Conservation (phyloP, 1,140 invertebrate genomes). For the Microplitis demolitor region DNA sequence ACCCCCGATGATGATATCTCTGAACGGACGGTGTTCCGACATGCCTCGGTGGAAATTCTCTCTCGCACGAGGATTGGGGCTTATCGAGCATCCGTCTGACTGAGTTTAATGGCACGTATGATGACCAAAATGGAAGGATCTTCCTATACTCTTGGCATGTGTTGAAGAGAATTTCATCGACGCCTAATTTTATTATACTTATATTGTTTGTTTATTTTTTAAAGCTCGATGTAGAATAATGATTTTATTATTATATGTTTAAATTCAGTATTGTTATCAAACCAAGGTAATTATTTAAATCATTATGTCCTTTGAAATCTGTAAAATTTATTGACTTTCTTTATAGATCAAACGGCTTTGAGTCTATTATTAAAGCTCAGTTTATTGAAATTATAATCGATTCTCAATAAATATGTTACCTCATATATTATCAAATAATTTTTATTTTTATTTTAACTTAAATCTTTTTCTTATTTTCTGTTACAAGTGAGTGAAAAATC, state of each 20-base stretch:
- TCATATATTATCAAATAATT: no score
- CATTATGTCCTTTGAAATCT: background rate
- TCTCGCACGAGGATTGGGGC: slow-evolving; percentile 28
- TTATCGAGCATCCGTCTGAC: slow-evolving; percentile 33
- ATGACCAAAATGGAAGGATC: slow-evolving; percentile 27
- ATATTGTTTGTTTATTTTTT: background rate
- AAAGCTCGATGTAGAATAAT: no score
- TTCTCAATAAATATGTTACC: no score
- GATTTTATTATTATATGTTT: no score
- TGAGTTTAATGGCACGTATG: slow-evolving; percentile 34
- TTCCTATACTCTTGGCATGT: background rate
- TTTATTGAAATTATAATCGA: no score
- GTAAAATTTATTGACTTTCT: no score
- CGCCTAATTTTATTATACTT: background rate
- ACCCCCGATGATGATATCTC: slow-evolving; percentile 21
- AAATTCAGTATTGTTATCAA: no score
- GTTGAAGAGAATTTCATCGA: background rate
- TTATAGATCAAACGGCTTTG: no score
- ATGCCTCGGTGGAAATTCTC: slow-evolving; percentile 30
- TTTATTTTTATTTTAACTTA: no score
- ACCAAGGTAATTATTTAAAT: background rate
- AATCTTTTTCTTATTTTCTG: no score
- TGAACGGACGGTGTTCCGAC: slow-evolving; percentile 19
- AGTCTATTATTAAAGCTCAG: no score
- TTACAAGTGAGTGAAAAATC: no score